A percentile compares a stretch with the other conserved stretches of the same genome.
These are phyloP conservation scores for Epizoanthus rinbou DNA, from an alignment of 92 coral and sea anemone species.

Conservation along the genomic window DNA sequence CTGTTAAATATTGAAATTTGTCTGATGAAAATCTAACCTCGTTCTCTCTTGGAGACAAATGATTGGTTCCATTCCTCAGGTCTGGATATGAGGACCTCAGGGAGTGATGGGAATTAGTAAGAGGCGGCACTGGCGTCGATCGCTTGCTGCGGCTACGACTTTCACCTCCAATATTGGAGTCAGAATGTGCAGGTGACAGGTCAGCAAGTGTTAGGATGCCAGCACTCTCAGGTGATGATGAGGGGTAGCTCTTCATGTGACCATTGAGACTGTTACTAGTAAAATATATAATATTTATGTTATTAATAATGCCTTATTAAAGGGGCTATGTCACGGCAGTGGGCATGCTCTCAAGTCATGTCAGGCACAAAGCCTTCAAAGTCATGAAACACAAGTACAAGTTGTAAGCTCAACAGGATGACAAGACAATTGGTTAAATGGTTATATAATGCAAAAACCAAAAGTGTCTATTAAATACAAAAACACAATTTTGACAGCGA, in stretches of 20 bases:
- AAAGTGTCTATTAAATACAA: too few relatives aligned
- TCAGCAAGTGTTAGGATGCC: conserved; percentile 93
- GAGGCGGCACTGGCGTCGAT: conserved; percentile 54
- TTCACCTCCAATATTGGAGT: conserved; percentile 54
- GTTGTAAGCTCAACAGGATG: too few relatives aligned
- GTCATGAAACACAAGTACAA: too few relatives aligned
- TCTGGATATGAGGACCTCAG: conserved; percentile 79
- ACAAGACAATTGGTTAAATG: too few relatives aligned
- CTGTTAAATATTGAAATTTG: background rate
- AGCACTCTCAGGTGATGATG: conserved; percentile 84
- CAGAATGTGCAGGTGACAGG: conserved; percentile 91
- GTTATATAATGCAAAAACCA: too few relatives aligned
- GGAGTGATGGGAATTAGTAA: conserved; percentile 51
- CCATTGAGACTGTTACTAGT: conserved; percentile 58
- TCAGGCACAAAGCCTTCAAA: too few relatives aligned
- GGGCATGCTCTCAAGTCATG: too few relatives aligned
- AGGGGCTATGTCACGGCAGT: too few relatives aligned
- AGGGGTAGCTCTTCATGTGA: conserved; percentile 61
- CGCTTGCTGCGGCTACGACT: conserved; percentile 43
- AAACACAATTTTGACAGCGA: too few relatives aligned
- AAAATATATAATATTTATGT: background rate
- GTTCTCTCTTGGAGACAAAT: conserved; percentile 79
- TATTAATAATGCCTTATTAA: background rate
- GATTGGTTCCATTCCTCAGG: conserved; percentile 74
- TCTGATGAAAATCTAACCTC: conserved; percentile 52